phyloP scores from a whole-genome alignment of 64 coral and sea anemone species.

The Actinia tenebrosa region DNA sequence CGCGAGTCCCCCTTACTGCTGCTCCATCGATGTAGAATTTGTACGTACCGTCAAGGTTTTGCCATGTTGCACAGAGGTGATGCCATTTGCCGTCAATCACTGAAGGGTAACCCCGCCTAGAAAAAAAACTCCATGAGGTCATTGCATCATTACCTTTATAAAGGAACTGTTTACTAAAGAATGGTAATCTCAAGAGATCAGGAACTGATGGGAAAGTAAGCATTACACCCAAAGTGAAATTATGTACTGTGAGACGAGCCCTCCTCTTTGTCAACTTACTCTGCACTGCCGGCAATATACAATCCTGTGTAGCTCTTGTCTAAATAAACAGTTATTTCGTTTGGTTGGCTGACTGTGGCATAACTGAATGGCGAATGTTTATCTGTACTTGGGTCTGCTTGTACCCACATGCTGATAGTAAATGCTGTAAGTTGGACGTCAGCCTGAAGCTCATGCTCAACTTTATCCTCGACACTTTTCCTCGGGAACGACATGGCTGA shows the following conservation, averaged over 20 bases:
- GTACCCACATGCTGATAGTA: too few species aligned
- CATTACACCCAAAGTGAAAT: too few species aligned
- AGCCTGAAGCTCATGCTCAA: too few species aligned
- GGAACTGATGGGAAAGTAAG: too few species aligned
- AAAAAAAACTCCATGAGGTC: not conserved
- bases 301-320: not conserved
- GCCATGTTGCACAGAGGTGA: constrained; percentile 20
- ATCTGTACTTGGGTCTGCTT: too few species aligned
- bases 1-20: too few species aligned
- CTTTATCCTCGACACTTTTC: too few species aligned
- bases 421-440: too few species aligned
- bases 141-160: too few species aligned
- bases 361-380: not conserved
- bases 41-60: not conserved
- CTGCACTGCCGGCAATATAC: not conserved
- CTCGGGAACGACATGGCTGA: too few species aligned
- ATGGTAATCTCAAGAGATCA: not conserved
- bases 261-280: not conserved
- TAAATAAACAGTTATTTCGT: not conserved
- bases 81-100: constrained; percentile 20
- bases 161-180: too few species aligned
- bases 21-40: constrained; percentile 23
- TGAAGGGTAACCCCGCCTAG: not conserved
- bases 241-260: too few species aligned
- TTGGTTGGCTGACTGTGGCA: not conserved